These are phyloP conservation scores for Dasypogon diadema DNA, from an alignment of 2,888 invertebrate genomes.

Conservation along the genomic window DNA sequence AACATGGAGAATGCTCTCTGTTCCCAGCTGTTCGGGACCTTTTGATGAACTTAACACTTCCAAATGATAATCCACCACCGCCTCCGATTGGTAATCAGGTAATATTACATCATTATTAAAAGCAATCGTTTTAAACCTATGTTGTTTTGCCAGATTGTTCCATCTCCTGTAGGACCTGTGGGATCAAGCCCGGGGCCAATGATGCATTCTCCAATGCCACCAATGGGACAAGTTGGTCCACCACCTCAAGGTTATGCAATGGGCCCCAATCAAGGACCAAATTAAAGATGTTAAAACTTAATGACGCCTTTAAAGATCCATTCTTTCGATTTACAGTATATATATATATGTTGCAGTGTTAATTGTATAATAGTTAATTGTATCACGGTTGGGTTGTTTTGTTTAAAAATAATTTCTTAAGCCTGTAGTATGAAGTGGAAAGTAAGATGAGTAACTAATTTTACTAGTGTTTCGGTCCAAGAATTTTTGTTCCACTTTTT, in stretches of 20 bases:
- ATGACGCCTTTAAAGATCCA: not conserved
- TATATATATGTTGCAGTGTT: not conserved
- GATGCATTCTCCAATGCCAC: slow-evolving; percentile 73
- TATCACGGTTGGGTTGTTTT: too few relatives aligned
- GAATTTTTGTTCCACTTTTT: too few relatives aligned
- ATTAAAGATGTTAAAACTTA: slow-evolving; percentile 56
- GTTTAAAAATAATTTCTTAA: too few relatives aligned
- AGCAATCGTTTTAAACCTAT: not conserved
- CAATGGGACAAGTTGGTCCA: slow-evolving; percentile 65
- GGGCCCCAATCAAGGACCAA: slow-evolving; percentile 63
- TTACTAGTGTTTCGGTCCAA: too few relatives aligned
- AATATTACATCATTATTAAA: slow-evolving; percentile 44
- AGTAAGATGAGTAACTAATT: too few relatives aligned
- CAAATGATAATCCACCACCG: slow-evolving; percentile 79
- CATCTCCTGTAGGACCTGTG: slow-evolving; percentile 66
- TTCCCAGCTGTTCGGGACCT: slow-evolving; percentile 93
- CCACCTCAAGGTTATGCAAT: slow-evolving; percentile 64
- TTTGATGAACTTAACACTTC: slow-evolving; percentile 84
- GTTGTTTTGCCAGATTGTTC: slow-evolving; percentile 65
- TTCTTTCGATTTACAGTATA: not conserved
- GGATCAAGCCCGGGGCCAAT: slow-evolving; percentile 72
- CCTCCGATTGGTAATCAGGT: slow-evolving; percentile 63
- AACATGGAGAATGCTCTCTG: slow-evolving; percentile 84
- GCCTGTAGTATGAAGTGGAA: too few relatives aligned
- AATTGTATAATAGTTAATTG: too few relatives aligned